These are phyloP conservation scores for Heterochromis multidens DNA, from an alignment of 2,113 vertebrate genomes.

Conservation along the genomic window DNA sequence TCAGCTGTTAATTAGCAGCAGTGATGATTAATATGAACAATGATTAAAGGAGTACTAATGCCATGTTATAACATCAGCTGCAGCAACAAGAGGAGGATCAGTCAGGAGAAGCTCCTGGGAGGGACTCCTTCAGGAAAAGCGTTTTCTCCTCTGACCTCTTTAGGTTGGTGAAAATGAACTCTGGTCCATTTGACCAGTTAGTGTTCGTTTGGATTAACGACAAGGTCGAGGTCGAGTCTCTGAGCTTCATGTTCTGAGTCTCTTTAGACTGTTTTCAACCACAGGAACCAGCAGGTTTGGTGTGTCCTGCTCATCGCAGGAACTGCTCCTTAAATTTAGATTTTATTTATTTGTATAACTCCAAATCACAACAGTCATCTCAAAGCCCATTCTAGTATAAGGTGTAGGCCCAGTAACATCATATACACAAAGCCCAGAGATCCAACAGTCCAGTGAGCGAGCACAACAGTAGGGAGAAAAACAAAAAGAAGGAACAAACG, in stretches of 20 bases:
- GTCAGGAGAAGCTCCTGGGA: background rate
- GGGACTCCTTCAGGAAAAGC: background rate
- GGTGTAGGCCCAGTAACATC: background rate
- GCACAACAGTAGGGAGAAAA: background rate
- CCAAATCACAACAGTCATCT: background rate
- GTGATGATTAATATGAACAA: background rate
- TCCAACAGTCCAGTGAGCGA: background rate
- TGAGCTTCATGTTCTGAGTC: background rate
- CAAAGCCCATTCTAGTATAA: background rate
- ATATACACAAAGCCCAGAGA: background rate
- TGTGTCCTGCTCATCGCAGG: background rate
- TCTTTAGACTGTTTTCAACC: background rate
- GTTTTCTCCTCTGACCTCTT: background rate
- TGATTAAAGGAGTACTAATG: conserved; percentile 12
- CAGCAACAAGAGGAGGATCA: background rate
- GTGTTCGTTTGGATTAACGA: background rate
- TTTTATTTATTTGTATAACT: no score
- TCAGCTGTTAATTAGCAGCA: conserved; percentile 8
- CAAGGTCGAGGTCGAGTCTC: background rate
- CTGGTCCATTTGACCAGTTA: background rate
- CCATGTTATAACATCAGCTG: background rate
- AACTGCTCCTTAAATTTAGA: no score
- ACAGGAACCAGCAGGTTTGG: background rate
- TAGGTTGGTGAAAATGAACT: background rate
- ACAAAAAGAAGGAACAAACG: background rate